Percentiles rank a stretch among this genome's conserved stretches.
These are phyloP conservation scores for Drosophila algonquin DNA, from an alignment of 2,888 invertebrate species.

Conservation along the genomic window DNA sequence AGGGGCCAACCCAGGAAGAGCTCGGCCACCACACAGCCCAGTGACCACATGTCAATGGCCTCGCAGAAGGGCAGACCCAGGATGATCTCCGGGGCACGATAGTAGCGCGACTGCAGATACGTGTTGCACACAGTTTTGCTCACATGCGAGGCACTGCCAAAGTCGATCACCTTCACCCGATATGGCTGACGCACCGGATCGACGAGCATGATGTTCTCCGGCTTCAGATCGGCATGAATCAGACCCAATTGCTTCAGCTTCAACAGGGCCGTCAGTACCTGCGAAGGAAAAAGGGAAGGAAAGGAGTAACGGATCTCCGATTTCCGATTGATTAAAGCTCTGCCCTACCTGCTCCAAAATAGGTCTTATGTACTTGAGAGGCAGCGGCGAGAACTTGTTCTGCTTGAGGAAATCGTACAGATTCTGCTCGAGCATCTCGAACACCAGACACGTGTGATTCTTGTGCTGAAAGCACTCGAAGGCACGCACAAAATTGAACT, in stretches of 20 bases:
- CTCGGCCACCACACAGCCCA: conserved; percentile 99
- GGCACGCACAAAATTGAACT: conserved; percentile 99
- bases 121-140: conserved; percentile 99
- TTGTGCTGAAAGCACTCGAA: conserved; percentile 99
- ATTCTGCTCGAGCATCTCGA: conserved; percentile 99
- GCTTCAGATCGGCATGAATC: conserved; percentile 99
- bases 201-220: conserved; percentile 99
- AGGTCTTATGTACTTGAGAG: conserved; percentile 98
- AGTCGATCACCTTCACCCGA: conserved; percentile 99
- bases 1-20: conserved; percentile 99
- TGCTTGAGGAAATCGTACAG: conserved; percentile 99
- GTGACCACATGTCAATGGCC: conserved; percentile 99
- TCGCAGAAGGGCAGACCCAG: conserved; percentile 99
- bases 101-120: conserved; percentile 99
- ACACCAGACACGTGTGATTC: conserved; percentile 99
- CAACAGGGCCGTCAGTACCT: conserved; percentile 88
- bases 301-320: too few species aligned
- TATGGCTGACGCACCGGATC: conserved; percentile 99
- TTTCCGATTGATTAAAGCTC: too few species aligned
- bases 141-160: conserved; percentile 99
- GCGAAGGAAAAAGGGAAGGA: neutral
- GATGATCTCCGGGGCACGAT: conserved; percentile 98
- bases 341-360: conserved; percentile 97
- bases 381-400: conserved; percentile 99
- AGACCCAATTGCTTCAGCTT: conserved; percentile 95